Percentiles rank a stretch among this genome's conserved stretches.
Evolutionary conservation across 2,113 vertebrate genomes (phyloP).

Genomic region (Alethe diademata): DNA sequence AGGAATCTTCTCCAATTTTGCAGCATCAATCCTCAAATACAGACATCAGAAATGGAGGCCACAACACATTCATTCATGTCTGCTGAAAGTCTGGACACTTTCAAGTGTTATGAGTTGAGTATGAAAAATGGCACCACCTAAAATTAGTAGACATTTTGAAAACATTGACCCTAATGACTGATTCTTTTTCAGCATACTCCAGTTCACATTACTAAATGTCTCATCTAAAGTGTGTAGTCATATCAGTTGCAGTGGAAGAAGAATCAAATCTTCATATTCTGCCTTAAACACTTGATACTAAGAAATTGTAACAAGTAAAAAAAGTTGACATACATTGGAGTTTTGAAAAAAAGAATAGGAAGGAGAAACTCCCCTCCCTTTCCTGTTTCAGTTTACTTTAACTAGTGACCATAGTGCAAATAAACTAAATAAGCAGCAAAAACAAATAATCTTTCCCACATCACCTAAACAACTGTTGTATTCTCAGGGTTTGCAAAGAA

Average conservation of each 20-base stretch:
- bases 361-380: not conserved
- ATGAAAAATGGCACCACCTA: not conserved
- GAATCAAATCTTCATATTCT: not conserved
- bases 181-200: not conserved
- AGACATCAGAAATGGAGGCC: not conserved
- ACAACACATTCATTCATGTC: not conserved
- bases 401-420: slow-evolving; percentile 1
- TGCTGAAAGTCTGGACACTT: not conserved
- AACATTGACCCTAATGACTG: not conserved
- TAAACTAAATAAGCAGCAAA: slow-evolving; percentile 42
- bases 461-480: slow-evolving; percentile 2
- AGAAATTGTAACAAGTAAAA: not conserved
- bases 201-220: not conserved
- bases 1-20: not conserved
- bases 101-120: not conserved
- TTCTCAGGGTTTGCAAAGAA: slow-evolving; percentile 7
- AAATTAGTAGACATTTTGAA: not conserved
- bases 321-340: not conserved
- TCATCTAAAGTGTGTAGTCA: not conserved
- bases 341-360: not conserved
- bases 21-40: not conserved
- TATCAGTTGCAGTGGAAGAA: not conserved
- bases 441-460: not conserved
- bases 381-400: slow-evolving; percentile 45
- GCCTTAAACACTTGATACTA: not conserved